Evolutionary conservation across 2,888 invertebrate species (phyloP), one percentile per base, ranked within the genome.

Genomic region (Onthophagus sagittarius): DNA sequence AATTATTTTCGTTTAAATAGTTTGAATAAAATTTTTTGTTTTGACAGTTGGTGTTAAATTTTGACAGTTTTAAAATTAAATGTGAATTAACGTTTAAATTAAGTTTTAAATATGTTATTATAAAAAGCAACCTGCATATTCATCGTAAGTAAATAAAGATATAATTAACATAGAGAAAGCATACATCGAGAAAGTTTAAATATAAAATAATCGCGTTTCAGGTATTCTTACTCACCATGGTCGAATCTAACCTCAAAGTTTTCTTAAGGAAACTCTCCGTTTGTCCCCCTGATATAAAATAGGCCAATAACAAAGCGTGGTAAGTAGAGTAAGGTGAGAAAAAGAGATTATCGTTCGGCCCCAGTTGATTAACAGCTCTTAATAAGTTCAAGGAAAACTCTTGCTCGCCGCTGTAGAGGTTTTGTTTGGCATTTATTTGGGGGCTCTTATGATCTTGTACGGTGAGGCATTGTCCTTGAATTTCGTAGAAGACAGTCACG

Each of bases 241-340:
- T 84, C 3, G 88, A 85, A 23, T 89, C 88, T 70, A 94, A 87
- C 75, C 87, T 86, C 33, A 94, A 84, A 0, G 91, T 90, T 73
- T 88, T 87, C 81, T 88, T 90, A 72, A 94, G 81, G 7, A 89
- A 86, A 4, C 83, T 80, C 82, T 95, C 94, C 0, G 95, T 95
- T 71, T 89, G 88, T 11, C 90, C 91, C 0, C 89, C 89, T 0
- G 94, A 86, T 0, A 94, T 91, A 80, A 95, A 94, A 82, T 94
- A 95, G 0, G 94, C 93, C 76, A 96, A 86, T 70, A 92, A 83
- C 39, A 96, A 82, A 0, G 95, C 92, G 79, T 95, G 93, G 82
- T 94, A 93, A 11, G 95, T 91, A 77, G 95, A 95, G 86, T 94
- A 93, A 0, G 96, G 96, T 5, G 96, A 96, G 84, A 94, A 95